Conservation (phyloP, 2,113 vertebrate genomes). For the Oxyruncus cristatus region DNA sequence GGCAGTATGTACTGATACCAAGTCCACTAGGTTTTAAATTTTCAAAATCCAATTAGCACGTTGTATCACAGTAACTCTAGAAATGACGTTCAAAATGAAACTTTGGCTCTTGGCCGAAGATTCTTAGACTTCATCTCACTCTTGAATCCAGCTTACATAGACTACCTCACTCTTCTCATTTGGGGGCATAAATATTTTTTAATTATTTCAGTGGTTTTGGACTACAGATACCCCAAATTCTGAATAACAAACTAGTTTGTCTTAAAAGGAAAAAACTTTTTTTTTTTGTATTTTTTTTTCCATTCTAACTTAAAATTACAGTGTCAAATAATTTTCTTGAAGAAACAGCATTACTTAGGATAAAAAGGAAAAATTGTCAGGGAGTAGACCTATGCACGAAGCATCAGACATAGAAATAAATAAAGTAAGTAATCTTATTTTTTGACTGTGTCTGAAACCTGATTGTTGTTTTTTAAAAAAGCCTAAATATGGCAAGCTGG, state of each 20-base stretch:
- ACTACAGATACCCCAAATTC: background rate
- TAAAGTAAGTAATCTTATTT: background rate
- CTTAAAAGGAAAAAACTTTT: background rate
- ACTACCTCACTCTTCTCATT: background rate
- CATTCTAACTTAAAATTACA: background rate
- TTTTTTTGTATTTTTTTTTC: background rate
- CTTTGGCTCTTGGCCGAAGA: background rate
- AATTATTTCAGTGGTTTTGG: background rate
- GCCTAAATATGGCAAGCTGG: background rate
- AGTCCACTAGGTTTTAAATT: background rate
- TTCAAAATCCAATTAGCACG: background rate
- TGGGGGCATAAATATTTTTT: background rate
- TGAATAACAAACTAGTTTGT: background rate
- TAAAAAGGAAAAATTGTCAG: background rate
- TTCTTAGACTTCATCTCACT: background rate
- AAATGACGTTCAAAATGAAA: background rate
- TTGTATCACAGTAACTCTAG: background rate
- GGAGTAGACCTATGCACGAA: background rate
- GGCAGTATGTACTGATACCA: accelerated
- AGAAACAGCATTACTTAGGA: background rate
- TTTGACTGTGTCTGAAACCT: background rate
- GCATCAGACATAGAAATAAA: background rate
- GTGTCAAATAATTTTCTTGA: background rate
- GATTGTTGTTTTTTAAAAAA: background rate
- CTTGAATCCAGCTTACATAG: background rate